Evolutionary conservation across 1,140 invertebrate species (phyloP).

Genomic region (Paraescarpia echinospica): DNA sequence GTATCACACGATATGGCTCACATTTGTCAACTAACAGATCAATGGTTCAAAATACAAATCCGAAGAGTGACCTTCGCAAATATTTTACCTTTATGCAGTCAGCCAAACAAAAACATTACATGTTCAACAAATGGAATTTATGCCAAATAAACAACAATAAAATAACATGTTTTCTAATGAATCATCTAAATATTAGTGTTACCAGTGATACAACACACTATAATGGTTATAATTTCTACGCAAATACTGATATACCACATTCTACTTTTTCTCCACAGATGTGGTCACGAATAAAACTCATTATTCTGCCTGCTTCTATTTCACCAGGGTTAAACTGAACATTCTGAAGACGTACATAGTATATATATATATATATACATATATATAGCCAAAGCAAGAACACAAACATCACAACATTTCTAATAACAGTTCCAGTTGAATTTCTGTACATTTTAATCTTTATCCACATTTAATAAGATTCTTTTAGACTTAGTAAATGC

Average conservation of each 20-base stretch:
- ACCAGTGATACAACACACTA: neutral
- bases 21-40: too few relatives aligned
- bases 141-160: neutral
- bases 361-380: too few relatives aligned
- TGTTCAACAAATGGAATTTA: too few relatives aligned
- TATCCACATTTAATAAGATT: neutral
- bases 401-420: neutral
- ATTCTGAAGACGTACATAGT: too few relatives aligned
- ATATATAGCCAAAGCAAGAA: neutral
- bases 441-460: neutral
- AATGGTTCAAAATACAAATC: too few relatives aligned
- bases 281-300: too few relatives aligned
- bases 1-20: too few relatives aligned
- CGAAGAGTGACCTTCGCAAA: too few relatives aligned
- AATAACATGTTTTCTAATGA: neutral
- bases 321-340: too few relatives aligned
- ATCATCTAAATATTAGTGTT: neutral
- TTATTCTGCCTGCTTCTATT: too few relatives aligned
- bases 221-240: neutral
- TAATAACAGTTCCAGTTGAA: neutral
- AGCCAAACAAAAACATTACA: too few relatives aligned
- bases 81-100: too few relatives aligned
- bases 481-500: neutral
- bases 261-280: neutral
- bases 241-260: neutral